A percentile compares a stretch with the other conserved stretches of the same genome.
Evolutionary conservation across 2,888 invertebrate species (phyloP).

Genomic region (Lathronympha strigana): DNA sequence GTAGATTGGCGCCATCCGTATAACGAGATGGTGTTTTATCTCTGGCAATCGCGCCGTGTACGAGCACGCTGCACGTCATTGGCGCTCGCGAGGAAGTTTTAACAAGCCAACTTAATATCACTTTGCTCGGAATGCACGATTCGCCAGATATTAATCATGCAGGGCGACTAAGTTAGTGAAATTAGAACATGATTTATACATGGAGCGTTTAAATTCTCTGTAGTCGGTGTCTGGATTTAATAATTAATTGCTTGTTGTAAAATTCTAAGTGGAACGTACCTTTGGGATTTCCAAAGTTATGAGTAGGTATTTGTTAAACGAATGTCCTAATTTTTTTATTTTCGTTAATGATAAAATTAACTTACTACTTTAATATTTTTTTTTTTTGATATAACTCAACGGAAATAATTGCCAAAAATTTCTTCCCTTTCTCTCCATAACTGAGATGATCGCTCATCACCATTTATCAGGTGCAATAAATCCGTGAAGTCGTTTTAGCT

Average conservation of each 20-base stretch:
- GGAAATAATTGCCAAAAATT: no score
- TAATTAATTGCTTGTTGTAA: slow-evolving; percentile 34
- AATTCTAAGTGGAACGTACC: slow-evolving; percentile 16
- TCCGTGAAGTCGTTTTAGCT: not conserved
- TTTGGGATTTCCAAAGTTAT: slow-evolving; percentile 1
- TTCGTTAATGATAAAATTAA: no score
- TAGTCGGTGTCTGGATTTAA: slow-evolving; percentile 35
- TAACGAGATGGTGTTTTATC: slow-evolving; percentile 27
- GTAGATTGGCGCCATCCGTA: slow-evolving; percentile 10
- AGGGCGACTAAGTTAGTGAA: slow-evolving; percentile 79
- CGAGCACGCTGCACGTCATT: slow-evolving; percentile 72
- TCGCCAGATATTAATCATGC: slow-evolving; percentile 82
- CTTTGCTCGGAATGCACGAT: slow-evolving; percentile 79
- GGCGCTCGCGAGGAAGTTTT: slow-evolving; percentile 78
- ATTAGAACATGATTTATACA: slow-evolving; percentile 64
- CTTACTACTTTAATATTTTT: no score
- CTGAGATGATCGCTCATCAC: not conserved
- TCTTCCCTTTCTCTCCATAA: no score
- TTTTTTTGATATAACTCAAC: no score
- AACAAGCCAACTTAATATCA: slow-evolving; percentile 85
- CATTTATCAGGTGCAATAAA: not conserved
- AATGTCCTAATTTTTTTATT: no score
- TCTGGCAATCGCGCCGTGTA: slow-evolving; percentile 56
- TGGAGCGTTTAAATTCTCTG: slow-evolving; percentile 37
- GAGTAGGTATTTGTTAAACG: no score